A percentile compares a stretch with the other conserved stretches of the same genome.
Conservation (phyloP, 1,140 invertebrate species). For the Uloborus diversus region DNA sequence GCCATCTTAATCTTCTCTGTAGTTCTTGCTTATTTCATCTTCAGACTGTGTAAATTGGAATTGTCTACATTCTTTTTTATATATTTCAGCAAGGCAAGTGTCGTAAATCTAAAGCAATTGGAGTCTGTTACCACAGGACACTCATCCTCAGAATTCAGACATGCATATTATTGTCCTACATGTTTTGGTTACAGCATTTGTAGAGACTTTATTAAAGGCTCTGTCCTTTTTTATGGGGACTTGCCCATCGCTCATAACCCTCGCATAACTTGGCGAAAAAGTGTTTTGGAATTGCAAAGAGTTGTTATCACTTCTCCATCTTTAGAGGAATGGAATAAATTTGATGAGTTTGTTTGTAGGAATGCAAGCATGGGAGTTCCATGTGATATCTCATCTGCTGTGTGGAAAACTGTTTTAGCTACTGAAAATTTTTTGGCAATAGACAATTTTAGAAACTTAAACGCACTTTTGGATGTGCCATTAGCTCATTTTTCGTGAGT, state of each 20-base stretch:
- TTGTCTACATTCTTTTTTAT: too few relatives aligned
- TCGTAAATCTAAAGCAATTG: too few relatives aligned
- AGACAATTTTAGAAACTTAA: conserved; percentile 25
- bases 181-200: conserved; percentile 52
- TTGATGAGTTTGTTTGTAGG: conserved; percentile 52
- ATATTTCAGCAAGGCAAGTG: too few relatives aligned
- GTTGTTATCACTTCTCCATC: conserved; percentile 28
- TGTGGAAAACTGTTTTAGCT: conserved; percentile 44
- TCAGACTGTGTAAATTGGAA: too few relatives aligned
- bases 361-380: conserved; percentile 42
- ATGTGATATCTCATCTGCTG: conserved; percentile 35
- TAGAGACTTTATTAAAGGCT: conserved; percentile 28
- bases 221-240: conserved; percentile 44
- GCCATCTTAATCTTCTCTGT: too few relatives aligned
- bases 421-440: conserved; percentile 11
- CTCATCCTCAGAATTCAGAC: too few relatives aligned
- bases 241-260: conserved; percentile 3
- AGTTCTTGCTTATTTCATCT: too few relatives aligned
- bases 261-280: conserved; percentile 45
- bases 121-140: too few relatives aligned
- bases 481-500: conserved; percentile 44
- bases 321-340: conserved; percentile 48
- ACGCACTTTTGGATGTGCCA: conserved; percentile 36
- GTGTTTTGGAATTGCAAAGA: conserved; percentile 27
- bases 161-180: conserved; percentile 44